Percentiles rank a stretch among this genome's conserved stretches.
phyloP scores from a whole-genome alignment of 2,113 vertebrate species.

The Telmatochromis sp. region DNA sequence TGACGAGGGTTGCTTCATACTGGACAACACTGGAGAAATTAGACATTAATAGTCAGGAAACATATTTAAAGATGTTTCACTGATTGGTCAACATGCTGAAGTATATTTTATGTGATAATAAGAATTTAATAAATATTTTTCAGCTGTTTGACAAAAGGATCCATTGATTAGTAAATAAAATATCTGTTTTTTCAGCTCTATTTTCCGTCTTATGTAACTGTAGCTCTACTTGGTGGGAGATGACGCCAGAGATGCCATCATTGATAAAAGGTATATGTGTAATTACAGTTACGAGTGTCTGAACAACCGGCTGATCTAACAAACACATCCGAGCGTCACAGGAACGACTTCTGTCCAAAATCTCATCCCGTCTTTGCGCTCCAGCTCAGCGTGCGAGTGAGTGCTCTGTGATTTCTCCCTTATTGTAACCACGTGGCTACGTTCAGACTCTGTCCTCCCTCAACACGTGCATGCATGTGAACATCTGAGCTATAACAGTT shows the following conservation, averaged over 20 bases:
- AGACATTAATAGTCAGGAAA: background rate
- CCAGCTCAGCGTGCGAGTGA: background rate
- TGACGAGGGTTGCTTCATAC: background rate
- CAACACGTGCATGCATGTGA: slow-evolving; percentile 1
- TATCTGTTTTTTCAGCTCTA: accelerated
- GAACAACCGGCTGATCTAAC: background rate
- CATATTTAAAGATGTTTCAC: background rate
- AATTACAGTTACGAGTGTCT: background rate
- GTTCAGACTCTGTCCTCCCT: background rate
- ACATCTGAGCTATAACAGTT: background rate
- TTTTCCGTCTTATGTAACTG: background rate
- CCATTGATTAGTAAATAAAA: background rate
- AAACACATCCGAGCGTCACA: background rate
- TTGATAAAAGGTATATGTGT: background rate
- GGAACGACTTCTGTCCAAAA: background rate
- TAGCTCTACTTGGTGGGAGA: background rate
- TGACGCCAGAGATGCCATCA: background rate
- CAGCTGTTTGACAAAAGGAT: background rate
- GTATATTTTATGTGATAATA: background rate
- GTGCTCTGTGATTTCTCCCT: background rate
- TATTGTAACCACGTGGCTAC: slow-evolving; percentile 37
- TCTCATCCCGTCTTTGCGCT: background rate
- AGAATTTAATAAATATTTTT: background rate
- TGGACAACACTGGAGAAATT: background rate
- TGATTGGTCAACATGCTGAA: background rate